A percentile compares a stretch with the other conserved stretches of the same genome.
Evolutionary conservation across 2,113 vertebrate species (phyloP).

Genomic region (Rhynchopsitta pachyrhyncha): DNA sequence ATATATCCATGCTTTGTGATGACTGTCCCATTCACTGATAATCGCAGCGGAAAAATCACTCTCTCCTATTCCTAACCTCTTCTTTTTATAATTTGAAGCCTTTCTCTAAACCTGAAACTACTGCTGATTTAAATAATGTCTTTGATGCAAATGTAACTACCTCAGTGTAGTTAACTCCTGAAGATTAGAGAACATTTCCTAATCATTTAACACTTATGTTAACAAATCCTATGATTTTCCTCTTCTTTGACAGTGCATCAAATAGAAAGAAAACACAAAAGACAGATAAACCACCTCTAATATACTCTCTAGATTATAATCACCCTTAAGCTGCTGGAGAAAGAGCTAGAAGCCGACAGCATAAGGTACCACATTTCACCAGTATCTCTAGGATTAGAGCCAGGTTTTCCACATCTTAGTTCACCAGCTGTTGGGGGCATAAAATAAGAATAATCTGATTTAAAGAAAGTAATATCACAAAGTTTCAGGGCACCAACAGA

Average conservation of each 20-base stretch:
- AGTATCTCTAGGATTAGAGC: neutral
- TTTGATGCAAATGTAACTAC: neutral
- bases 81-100: neutral
- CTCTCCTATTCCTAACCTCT: neutral
- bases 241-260: neutral
- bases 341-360: neutral
- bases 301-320: neutral
- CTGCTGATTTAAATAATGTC: neutral
- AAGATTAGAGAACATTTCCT: neutral
- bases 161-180: neutral
- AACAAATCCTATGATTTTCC: neutral
- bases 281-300: neutral
- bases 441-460: neutral
- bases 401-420: neutral
- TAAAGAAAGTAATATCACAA: neutral
- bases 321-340: neutral
- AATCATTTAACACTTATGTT: neutral
- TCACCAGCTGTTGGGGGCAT: neutral
- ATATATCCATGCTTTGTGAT: neutral
- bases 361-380: neutral
- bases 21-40: neutral
- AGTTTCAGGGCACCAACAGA: neutral
- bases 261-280: neutral
- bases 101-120: neutral
- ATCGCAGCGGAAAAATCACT: neutral